phyloP scores from a whole-genome alignment of 1,140 invertebrate species.

The Atta colombica region DNA sequence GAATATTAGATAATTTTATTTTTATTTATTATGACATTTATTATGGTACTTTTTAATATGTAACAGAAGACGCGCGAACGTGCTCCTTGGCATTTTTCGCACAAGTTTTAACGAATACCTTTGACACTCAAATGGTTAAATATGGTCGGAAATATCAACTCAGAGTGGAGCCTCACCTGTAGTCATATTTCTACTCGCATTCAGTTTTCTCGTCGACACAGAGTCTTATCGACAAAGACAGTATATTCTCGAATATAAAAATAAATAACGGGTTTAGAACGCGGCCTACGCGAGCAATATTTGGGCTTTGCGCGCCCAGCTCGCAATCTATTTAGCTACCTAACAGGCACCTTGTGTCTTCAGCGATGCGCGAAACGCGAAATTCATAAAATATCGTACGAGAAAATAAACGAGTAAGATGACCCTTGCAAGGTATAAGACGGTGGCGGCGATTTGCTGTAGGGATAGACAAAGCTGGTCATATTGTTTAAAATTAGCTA shows the following conservation, averaged over 20 bases:
- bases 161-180: conserved; percentile 85
- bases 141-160: conserved; percentile 77
- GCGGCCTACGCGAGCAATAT: conserved; percentile 83
- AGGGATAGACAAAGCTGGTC: conserved; percentile 86
- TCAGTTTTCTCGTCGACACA: conserved; percentile 80
- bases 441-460: conserved; percentile 85
- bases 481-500: conserved; percentile 81
- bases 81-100: background rate
- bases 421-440: conserved; percentile 81
- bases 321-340: conserved; percentile 77
- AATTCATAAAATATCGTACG: conserved; percentile 82
- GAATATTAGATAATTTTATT: background rate
- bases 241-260: conserved; percentile 61
- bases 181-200: conserved; percentile 81
- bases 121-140: conserved; percentile 7
- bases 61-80: background rate
- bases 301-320: conserved; percentile 86
- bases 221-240: conserved; percentile 73
- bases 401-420: conserved; percentile 84
- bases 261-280: conserved; percentile 84
- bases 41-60: background rate
- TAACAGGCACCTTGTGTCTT: conserved; percentile 77
- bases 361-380: conserved; percentile 83
- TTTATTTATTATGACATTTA: background rate
- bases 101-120: background rate